Conservation (phyloP, 1,140 invertebrate species). For the Vanessa atalanta region DNA sequence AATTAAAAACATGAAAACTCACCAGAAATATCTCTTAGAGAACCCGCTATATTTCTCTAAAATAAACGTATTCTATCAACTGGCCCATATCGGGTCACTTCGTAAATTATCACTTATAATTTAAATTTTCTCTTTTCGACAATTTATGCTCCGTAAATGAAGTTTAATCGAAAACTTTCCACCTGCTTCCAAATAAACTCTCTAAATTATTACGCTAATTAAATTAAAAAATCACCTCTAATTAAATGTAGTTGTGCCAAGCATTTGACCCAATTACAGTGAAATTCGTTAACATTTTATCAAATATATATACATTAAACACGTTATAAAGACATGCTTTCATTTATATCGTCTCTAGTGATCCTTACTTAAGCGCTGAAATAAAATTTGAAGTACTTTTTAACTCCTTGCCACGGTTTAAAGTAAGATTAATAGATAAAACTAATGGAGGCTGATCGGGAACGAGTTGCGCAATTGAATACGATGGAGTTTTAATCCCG, state of each 20-base stretch:
- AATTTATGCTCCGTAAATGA: neutral
- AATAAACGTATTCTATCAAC: no score
- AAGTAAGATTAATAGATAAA: conserved; percentile 16
- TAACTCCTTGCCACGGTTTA: neutral
- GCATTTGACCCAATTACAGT: conserved; percentile 23
- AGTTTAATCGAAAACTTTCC: conserved; percentile 25
- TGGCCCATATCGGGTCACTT: neutral
- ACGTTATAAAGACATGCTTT: neutral
- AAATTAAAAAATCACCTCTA: conserved; percentile 32
- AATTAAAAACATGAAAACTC: no score
- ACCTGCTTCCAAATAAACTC: conserved; percentile 24
- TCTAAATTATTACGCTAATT: conserved; percentile 33
- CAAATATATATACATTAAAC: neutral
- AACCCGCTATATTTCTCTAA: no score
- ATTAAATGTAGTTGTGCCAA: conserved; percentile 23
- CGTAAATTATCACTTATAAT: neutral
- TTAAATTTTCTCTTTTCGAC: neutral
- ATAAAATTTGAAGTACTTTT: conserved; percentile 1
- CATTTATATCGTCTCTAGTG: neutral
- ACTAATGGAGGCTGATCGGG: conserved; percentile 5
- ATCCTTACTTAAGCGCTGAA: neutral
- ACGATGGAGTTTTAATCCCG: conserved; percentile 3
- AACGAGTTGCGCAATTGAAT: conserved; percentile 5
- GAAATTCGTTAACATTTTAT: conserved; percentile 9
- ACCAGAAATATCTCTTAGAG: no score